phyloP scores from a whole-genome alignment of 2,113 vertebrate genomes.

The Colossoma macropomum region DNA sequence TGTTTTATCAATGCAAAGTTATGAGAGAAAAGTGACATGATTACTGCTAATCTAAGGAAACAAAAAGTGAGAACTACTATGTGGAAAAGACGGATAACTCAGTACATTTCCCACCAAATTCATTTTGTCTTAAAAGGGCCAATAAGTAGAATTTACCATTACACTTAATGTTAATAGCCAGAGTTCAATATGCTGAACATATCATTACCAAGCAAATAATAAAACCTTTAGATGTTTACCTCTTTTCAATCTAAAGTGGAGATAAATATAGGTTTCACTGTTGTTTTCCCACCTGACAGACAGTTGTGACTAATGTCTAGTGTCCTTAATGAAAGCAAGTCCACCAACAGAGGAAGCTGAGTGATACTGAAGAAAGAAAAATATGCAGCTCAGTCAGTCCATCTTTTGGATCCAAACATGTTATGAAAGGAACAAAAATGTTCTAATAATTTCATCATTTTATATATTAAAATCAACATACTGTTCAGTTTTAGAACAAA shows the following conservation, averaged over 20 bases:
- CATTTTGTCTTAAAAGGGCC: neutral
- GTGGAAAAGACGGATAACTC: neutral
- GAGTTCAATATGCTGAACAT: no score
- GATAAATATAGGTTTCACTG: neutral
- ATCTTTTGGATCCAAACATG: no score
- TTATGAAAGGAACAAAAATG: no score
- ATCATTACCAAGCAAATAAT: no score
- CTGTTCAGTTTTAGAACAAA: no score
- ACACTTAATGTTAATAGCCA: neutral
- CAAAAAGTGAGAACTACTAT: neutral
- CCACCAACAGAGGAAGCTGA: constrained; percentile 81
- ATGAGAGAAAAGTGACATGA: neutral
- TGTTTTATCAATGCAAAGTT: neutral
- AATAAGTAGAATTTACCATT: no score
- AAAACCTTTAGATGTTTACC: no score
- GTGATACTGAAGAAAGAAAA: constrained; percentile 80
- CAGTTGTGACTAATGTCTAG: constrained; percentile 88
- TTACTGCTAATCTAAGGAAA: neutral
- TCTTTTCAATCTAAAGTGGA: no score
- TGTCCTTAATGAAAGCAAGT: constrained; percentile 83
- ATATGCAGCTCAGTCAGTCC: constrained; percentile 4
- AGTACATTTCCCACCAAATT: neutral
- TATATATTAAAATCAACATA: no score
- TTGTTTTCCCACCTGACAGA: constrained; percentile 84
- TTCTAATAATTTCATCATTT: no score